Percentiles rank a stretch among this genome's conserved stretches.
Evolutionary conservation across 2,888 invertebrate genomes (phyloP).

Genomic region (Helleia helle): DNA sequence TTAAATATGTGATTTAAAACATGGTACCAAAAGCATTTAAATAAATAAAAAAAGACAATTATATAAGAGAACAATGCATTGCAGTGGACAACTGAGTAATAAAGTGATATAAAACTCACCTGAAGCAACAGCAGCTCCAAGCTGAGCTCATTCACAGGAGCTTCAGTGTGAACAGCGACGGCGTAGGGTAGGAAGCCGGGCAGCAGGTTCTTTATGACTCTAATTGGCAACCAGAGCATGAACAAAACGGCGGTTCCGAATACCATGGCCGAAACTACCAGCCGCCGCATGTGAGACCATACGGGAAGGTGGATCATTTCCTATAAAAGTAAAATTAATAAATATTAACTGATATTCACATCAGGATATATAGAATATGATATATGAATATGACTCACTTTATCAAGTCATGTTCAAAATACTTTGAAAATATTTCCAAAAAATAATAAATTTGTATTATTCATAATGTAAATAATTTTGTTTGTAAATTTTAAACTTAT

Average conservation of each 20-base stretch:
- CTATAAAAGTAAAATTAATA: conserved; percentile 48
- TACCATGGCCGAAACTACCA: conserved; percentile 94
- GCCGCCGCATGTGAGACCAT: conserved; percentile 89
- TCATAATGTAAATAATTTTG: no score
- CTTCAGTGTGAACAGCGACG: conserved; percentile 86
- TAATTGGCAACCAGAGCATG: conserved; percentile 96
- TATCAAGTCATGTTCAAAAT: no score
- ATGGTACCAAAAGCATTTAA: no score
- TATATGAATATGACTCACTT: no score
- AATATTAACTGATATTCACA: not conserved
- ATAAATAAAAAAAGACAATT: no score
- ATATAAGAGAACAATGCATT: no score
- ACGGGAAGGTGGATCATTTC: conserved; percentile 99
- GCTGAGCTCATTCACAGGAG: conserved; percentile 94
- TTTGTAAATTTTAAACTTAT: no score
- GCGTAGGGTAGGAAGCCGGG: conserved; percentile 97
- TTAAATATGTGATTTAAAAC: no score
- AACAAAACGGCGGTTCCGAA: conserved; percentile 97
- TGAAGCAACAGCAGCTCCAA: conserved; percentile 92
- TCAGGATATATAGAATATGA: no score
- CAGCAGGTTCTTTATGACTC: conserved; percentile 84
- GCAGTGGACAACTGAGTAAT: not conserved
- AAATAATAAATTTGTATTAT: no score
- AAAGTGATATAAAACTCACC: conserved; percentile 43
- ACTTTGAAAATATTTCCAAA: no score